A percentile compares a stretch with the other conserved stretches of the same genome.
These are phyloP conservation scores for Lycia hirtaria DNA, from an alignment of 2,888 invertebrate genomes.

Conservation along the genomic window DNA sequence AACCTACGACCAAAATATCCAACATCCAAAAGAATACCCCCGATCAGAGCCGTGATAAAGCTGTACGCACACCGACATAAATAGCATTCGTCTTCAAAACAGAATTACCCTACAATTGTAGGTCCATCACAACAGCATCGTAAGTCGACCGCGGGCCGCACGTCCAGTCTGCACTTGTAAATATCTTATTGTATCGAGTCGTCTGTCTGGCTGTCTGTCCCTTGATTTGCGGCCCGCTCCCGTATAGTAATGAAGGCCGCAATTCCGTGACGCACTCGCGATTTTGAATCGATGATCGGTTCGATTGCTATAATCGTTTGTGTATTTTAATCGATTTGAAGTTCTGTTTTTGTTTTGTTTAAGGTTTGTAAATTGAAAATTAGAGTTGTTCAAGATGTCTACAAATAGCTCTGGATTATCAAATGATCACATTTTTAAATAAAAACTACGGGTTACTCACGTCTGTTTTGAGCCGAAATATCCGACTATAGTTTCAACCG, in stretches of 20 bases:
- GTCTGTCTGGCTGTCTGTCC: constrained; percentile 71
- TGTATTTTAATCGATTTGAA: constrained; percentile 64
- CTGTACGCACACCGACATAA: constrained; percentile 41
- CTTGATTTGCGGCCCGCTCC: constrained; percentile 74
- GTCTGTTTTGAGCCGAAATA: too few species aligned
- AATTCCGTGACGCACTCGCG: constrained; percentile 63
- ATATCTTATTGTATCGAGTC: constrained; percentile 73
- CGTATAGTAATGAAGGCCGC: constrained; percentile 77
- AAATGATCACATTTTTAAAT: too few species aligned
- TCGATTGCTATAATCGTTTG: constrained; percentile 59
- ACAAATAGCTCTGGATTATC: too few species aligned
- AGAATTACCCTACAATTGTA: constrained; percentile 57
- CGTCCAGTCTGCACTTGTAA: constrained; percentile 63
- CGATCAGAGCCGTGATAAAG: too few species aligned
- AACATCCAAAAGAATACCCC: too few species aligned
- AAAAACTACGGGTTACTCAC: too few species aligned
- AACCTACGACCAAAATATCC: too few species aligned
- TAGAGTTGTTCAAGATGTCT: too few species aligned
- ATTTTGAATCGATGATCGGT: constrained; percentile 65
- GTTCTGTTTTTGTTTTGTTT: constrained; percentile 4
- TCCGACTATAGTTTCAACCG: too few species aligned
- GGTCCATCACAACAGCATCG: constrained; percentile 51
- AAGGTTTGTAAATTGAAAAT: too few species aligned
- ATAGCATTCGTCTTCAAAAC: constrained; percentile 55
- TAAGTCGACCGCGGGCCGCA: constrained; percentile 49